Evolutionary conservation across 2,113 vertebrate genomes (phyloP), one percentile per base, ranked within the genome.

Genomic region (Danionella cerebrum): DNA sequence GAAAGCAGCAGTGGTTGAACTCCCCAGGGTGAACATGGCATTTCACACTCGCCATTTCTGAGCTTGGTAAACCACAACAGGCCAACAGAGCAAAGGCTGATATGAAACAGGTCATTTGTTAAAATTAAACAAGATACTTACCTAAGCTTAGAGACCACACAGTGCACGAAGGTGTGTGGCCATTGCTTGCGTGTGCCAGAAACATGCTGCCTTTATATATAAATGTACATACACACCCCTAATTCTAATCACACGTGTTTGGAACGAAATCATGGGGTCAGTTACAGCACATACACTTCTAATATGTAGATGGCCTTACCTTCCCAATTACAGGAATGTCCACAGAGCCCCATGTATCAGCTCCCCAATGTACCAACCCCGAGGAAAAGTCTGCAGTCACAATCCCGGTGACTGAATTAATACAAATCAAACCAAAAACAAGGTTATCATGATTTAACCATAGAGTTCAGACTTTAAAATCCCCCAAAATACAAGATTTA

Each of bases 241-340:
- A 22, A 31, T 48, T 7, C 19, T 18, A 33, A 48, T 63, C 29
- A 48, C 12, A 59, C 41, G 38, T 33, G 29, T 6, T 33, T 33
- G 9, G 9, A 33, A 33, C 5, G 5, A 33, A 33, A 33, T 6
- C 5, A 6, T 33, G 5, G 9, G 29, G 3, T 9, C 29, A 33
- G 29, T 6, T 33, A 9, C 29, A 33, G 29, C 9, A 33, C 29
- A 33, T n/a, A n/a, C n/a, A n/a, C n/a, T n/a, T n/a, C n/a, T n/a
- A n/a, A 31, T 58, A 14, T 36, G 69, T n/a, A 35, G 25, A 36
- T 13, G 21, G 65, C 60, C 79, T 85, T 80, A 90, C 88, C 91
- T 88, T 88, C 69, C 88, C 86, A 78, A 85, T 86, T 80, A 93
- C 79, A 82, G 91, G 90, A 79, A 94, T 90, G 85, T 92, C 90